Conservation (phyloP, 2,113 vertebrate species). For the Rhagologus leucostigma region DNA sequence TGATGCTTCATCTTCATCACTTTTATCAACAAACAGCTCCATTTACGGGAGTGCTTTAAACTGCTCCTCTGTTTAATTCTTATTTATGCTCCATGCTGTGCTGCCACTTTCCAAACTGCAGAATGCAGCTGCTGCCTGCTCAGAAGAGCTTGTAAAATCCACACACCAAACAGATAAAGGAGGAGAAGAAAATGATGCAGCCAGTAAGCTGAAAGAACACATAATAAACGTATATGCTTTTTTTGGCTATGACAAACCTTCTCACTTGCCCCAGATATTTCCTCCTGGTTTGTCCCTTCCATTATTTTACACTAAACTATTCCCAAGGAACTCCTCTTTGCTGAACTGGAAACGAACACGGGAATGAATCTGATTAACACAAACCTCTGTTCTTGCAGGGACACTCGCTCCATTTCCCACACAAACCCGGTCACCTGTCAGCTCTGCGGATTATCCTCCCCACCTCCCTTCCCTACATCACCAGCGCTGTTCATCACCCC, state of each 20-base stretch:
- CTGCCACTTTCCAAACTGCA: not conserved
- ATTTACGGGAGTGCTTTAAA: not conserved
- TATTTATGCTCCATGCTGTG: not conserved
- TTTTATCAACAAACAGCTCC: not conserved
- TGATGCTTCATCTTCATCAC: not conserved
- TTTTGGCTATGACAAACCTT: not conserved
- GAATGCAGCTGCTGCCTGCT: not conserved
- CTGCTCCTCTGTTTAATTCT: not conserved
- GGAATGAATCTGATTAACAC: not conserved
- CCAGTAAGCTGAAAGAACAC: not conserved
- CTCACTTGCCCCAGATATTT: not conserved
- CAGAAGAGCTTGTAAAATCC: not conserved
- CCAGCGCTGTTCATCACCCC: not conserved
- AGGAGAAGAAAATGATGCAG: not conserved
- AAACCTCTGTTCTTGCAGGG: not conserved
- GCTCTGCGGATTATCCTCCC: not conserved
- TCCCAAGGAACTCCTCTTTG: not conserved
- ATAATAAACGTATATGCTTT: not conserved
- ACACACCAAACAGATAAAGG: not conserved
- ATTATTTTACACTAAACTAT: not conserved
- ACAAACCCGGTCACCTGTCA: not conserved
- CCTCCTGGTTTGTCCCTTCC: not conserved
- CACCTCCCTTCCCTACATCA: not conserved
- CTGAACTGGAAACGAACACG: not conserved
- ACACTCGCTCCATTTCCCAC: not conserved